Evolutionary conservation across 2,797 vertebrate species (phyloP), one percentile per base, ranked within the genome.

Genomic region (Sebastiscus tertius): DNA sequence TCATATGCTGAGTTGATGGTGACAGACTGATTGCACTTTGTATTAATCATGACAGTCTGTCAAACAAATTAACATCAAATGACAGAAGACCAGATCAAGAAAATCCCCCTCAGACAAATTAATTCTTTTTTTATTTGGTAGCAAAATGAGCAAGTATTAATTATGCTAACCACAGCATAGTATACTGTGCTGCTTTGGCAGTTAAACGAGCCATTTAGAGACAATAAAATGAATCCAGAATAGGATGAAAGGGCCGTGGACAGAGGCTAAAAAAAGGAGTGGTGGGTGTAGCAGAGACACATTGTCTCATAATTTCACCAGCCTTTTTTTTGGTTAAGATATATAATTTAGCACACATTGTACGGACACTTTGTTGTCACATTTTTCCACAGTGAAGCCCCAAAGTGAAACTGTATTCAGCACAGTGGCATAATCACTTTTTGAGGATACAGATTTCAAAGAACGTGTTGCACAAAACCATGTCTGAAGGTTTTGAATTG

Each of bases 1-100:
- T 87, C 81, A 86, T 80, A 34, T 63, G 58, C 60, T 46, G 75
- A 73, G 62, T 71, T 85, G 80, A 87, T 69, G 56, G 87, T 24
- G 81, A 83, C 80, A 72, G 87, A 79, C 81, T 67, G 73, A 72
- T 80, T 65, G 62, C 42, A 33, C 77, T 79, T 67, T 72, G 54
- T 42, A 79, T 82, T 87, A 80, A 86, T 86, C 73, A 62, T n/a
- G 27, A 85, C 72, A 73, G 64, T 72, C 63, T 68, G 68, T 60
- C 29, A 34, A 59, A 72, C n/a, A 74, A 56, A 74, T 33, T n/a
- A 58, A 42, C 46, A 71, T 5, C 0, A 9, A 73, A 14, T 4
- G 4, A 54, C 27, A 46, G 22, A 64, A 52, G 54, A 82, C 8
- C 26, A 58, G 59, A 75, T 65, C 65, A 75, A 77, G 52, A 56